Evolutionary conservation across 1,140 invertebrate species (phyloP).

Genomic region (Mactra quadrangularis): DNA sequence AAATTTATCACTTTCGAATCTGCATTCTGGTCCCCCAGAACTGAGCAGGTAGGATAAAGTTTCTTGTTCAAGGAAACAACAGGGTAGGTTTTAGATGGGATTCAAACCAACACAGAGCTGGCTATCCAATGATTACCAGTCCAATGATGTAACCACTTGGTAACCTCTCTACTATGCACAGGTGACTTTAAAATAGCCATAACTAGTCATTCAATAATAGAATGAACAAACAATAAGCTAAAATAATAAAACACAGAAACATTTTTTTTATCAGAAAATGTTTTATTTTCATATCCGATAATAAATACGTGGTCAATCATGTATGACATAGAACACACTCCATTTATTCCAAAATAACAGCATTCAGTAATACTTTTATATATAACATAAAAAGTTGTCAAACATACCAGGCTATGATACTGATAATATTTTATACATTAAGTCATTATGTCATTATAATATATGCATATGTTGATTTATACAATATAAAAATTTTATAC

Average conservation of each 20-base stretch:
- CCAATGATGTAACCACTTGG: no score
- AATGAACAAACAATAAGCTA: background rate
- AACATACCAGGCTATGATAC: background rate
- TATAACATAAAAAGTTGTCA: background rate
- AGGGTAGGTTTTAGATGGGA: no score
- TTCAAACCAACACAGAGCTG: no score
- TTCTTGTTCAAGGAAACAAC: no score
- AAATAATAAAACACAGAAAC: background rate
- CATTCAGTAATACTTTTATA: background rate
- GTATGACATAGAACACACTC: background rate
- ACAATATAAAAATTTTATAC: no score
- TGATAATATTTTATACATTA: background rate
- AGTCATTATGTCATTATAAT: background rate
- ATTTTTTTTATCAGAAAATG: conserved; percentile 15
- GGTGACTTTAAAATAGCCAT: no score
- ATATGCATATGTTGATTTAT: background rate
- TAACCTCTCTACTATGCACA: no score
- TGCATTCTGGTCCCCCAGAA: no score
- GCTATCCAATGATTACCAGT: no score
- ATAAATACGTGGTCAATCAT: conserved; percentile 41
- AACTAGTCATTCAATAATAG: no score
- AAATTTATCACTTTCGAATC: no score
- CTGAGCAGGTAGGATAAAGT: no score
- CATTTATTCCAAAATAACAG: background rate
- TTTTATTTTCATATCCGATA: conserved; percentile 46